Conservation (phyloP, 1,140 invertebrate genomes). For the Drosophila sucinea region DNA sequence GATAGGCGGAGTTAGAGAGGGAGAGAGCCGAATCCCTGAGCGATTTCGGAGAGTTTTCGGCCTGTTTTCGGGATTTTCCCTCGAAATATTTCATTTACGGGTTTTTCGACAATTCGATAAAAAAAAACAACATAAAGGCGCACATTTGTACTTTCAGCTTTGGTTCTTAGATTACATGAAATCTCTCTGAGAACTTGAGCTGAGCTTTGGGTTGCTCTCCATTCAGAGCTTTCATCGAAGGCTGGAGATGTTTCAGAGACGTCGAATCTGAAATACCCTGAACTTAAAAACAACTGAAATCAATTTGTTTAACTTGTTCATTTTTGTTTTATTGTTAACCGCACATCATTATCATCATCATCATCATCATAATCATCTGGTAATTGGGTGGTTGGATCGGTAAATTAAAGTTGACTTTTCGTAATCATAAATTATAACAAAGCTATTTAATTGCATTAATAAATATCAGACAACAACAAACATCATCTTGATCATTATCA, state of each 20-base stretch:
- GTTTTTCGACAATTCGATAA: not conserved
- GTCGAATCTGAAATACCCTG: conserved; percentile 4
- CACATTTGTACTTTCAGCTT: not conserved
- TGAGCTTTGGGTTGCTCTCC: not conserved
- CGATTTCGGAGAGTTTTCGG: not conserved
- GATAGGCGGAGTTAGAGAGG: not conserved
- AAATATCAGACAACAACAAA: conserved; percentile 81
- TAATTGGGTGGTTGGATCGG: conserved; percentile 42
- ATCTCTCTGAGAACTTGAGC: not conserved
- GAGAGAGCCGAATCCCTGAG: not conserved
- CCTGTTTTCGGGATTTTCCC: not conserved
- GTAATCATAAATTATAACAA: conserved; percentile 78
- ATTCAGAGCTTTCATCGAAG: conserved; percentile 1
- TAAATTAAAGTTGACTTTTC: conserved; percentile 59
- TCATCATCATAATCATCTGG: conserved; percentile 43
- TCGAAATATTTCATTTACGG: not conserved
- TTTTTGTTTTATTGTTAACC: conserved; percentile 66
- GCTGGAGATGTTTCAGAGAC: not conserved
- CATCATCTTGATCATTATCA: conserved; percentile 49
- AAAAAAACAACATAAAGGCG: not conserved
- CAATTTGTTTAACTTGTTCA: conserved; percentile 27
- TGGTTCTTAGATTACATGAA: not conserved
- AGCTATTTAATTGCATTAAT: conserved; percentile 67
- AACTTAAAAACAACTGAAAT: not conserved
- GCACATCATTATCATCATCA: conserved; percentile 53